These are phyloP conservation scores for Aspiorhynchus laticeps DNA, from an alignment of 2,113 vertebrate species.

Conservation along the genomic window DNA sequence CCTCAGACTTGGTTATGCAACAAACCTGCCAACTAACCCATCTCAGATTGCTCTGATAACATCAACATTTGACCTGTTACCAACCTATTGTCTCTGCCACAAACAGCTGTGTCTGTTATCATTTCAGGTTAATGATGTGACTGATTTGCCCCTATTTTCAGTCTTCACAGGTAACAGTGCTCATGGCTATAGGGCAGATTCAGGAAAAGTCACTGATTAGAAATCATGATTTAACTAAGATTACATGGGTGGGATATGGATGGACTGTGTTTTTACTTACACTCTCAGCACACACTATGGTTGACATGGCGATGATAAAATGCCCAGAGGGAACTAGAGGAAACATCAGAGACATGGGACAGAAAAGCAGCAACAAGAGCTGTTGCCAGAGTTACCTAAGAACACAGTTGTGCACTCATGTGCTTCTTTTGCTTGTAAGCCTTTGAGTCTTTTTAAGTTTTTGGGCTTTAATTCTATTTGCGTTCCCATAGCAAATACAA, in stretches of 20 bases:
- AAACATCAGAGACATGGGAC: conserved; percentile 24
- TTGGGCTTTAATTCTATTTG: conserved; percentile 4
- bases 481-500: neutral
- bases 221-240: neutral
- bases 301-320: neutral
- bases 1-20: conserved; percentile 21
- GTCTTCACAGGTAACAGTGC: neutral
- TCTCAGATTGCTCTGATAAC: conserved; percentile 23
- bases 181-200: neutral
- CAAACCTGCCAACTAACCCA: neutral
- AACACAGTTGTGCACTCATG: neutral
- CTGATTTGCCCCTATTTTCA: neutral
- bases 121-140: conserved; percentile 5
- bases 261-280: neutral
- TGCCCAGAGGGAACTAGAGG: neutral
- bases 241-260: neutral
- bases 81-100: neutral
- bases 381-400: neutral
- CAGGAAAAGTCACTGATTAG: neutral
- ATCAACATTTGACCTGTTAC: neutral
- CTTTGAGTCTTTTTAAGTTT: neutral
- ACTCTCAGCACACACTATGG: neutral
- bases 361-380: neutral
- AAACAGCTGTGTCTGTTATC: neutral
- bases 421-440: neutral